phyloP scores from a whole-genome alignment of 2,888 invertebrate species.

The Sarcophaga carnaria region DNA sequence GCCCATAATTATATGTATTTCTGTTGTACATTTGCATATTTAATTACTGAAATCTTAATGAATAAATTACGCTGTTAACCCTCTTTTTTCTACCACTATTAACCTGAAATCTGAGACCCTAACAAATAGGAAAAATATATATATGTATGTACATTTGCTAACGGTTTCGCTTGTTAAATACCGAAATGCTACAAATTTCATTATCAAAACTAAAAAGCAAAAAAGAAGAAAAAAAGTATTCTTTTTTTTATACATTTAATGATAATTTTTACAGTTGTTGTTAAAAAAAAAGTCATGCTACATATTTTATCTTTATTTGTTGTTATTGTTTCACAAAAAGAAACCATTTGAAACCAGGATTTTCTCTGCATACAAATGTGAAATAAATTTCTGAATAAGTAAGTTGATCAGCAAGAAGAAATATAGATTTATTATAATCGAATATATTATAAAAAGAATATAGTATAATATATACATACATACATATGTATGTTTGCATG shows the following conservation, averaged over 20 bases:
- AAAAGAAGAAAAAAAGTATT: neutral
- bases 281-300: too few relatives aligned
- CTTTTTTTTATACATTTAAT: neutral
- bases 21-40: too few relatives aligned
- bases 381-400: constrained; percentile 1
- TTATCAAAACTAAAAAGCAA: neutral
- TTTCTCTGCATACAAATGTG: neutral
- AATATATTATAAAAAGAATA: neutral
- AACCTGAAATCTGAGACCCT: neutral
- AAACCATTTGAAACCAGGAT: neutral
- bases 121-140: too few relatives aligned
- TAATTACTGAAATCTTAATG: too few relatives aligned
- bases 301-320: neutral
- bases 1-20: too few relatives aligned
- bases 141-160: neutral
- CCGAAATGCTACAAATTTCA: neutral
- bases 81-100: neutral
- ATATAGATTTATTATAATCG: neutral
- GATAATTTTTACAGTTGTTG: neutral
- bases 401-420: too few relatives aligned
- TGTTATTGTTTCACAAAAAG: neutral
- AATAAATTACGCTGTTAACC: too few relatives aligned
- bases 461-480: too few relatives aligned
- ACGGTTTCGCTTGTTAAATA: neutral
- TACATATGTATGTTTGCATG: too few relatives aligned